A percentile compares a stretch with the other conserved stretches of the same genome.
Conservation (phyloP, 1,140 invertebrate species). For the Cherax destructor region DNA sequence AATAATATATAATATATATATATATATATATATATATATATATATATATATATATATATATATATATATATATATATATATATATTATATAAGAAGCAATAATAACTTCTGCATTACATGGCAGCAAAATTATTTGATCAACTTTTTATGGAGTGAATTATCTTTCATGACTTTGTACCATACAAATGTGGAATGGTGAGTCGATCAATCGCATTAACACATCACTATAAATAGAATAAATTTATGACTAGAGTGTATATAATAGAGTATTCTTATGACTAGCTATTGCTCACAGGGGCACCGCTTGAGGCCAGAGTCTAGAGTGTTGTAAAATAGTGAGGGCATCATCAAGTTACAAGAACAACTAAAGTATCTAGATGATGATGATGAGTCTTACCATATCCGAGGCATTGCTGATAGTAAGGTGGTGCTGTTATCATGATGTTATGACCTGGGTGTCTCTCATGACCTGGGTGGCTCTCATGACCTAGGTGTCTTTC, state of each 20-base stretch:
- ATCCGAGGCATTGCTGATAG: no score
- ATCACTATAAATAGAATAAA: conserved; percentile 2
- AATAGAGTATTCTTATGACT: conserved; percentile 38
- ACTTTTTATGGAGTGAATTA: background rate
- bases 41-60: background rate
- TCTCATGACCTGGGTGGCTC: no score
- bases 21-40: background rate
- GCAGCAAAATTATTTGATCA: background rate
- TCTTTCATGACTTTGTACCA: conserved; percentile 21
- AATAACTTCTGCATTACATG: background rate
- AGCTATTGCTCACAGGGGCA: conserved; percentile 41
- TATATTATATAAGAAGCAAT: background rate
- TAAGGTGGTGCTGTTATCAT: no score
- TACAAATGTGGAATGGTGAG: conserved; percentile 26
- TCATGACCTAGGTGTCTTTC: no score
- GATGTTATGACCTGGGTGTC: no score
- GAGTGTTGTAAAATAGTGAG: conserved; percentile 1
- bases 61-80: background rate
- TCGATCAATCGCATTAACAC: background rate
- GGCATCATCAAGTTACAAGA: background rate
- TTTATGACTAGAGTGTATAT: conserved; percentile 24
- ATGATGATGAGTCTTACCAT: no score
- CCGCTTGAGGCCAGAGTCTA: background rate
- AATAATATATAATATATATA: background rate
- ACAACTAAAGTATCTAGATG: no score